Percentiles rank a stretch among this genome's conserved stretches.
phyloP scores from a whole-genome alignment of 2,888 invertebrate genomes.

The Autographa pulchrina region DNA sequence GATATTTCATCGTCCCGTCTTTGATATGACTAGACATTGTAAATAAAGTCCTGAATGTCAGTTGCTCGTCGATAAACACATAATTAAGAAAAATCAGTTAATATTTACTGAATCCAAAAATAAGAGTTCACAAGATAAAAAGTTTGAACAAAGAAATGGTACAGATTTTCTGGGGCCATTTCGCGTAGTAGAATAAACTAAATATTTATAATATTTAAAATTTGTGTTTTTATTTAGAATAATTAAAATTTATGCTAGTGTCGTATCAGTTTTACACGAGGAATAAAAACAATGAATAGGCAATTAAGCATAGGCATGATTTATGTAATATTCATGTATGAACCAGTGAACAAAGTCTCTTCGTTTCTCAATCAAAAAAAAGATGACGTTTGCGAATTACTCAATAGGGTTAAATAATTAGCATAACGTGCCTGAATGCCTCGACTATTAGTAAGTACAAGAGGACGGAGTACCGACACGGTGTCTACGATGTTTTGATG shows the following conservation, averaged over 20 bases:
- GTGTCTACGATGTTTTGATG: conserved; percentile 23
- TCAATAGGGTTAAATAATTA: background rate
- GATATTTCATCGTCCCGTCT: background rate
- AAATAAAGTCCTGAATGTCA: too few relatives aligned
- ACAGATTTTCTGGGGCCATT: too few relatives aligned
- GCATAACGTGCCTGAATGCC: background rate
- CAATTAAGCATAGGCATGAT: background rate
- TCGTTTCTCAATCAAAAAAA: background rate
- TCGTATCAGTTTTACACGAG: background rate
- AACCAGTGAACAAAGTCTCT: background rate
- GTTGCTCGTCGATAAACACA: too few relatives aligned
- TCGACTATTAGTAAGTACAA: background rate
- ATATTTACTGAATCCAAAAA: too few relatives aligned
- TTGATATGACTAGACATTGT: too few relatives aligned
- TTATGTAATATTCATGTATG: background rate
- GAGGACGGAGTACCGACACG: background rate
- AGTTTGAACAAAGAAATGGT: too few relatives aligned
- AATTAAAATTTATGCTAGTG: background rate
- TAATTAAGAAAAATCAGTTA: too few relatives aligned
- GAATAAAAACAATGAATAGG: background rate
- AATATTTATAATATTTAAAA: too few relatives aligned
- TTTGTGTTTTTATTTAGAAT: background rate
- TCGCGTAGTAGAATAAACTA: too few relatives aligned
- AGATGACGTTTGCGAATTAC: background rate
- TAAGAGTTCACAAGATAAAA: too few relatives aligned